Percentiles rank a stretch among this genome's conserved stretches.
phyloP scores from a whole-genome alignment of 2,888 invertebrate genomes.

The Cacoxenus indagator region DNA sequence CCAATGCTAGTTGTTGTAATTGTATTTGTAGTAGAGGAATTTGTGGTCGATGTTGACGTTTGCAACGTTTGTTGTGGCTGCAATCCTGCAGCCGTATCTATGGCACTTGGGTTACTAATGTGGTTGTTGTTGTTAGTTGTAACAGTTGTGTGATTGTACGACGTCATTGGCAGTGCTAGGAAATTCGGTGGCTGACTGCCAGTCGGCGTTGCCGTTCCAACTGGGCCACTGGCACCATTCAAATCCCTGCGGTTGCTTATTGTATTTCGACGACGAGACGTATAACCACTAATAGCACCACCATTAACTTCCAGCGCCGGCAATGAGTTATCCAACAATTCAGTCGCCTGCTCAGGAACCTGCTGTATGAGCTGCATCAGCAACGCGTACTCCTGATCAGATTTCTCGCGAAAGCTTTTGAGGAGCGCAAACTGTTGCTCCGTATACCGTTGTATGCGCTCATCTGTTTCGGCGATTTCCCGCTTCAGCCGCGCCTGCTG shows the following conservation, averaged over 20 bases:
- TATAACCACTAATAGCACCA: conserved; percentile 25
- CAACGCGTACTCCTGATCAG: conserved; percentile 80
- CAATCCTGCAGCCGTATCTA: conserved; percentile 21
- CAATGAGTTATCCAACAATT: conserved; percentile 53
- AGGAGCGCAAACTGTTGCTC: conserved; percentile 82
- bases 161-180: conserved; percentile 25
- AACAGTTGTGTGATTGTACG: conserved; percentile 24
- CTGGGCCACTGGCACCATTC: conserved; percentile 30
- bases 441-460: conserved; percentile 81
- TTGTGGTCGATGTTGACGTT: not conserved
- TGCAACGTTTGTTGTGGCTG: not conserved
- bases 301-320: conserved; percentile 57
- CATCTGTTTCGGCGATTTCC: conserved; percentile 80
- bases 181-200: conserved; percentile 42
- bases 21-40: conserved; percentile 34
- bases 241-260: conserved; percentile 58
- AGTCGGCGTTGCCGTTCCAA: conserved; percentile 62
- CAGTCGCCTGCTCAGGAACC: conserved; percentile 59
- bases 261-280: conserved; percentile 56
- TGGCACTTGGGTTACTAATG: conserved; percentile 38
- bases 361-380: conserved; percentile 73
- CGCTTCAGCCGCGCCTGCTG: conserved; percentile 78
- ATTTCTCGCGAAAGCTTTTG: conserved; percentile 80
- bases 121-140: conserved; percentile 24
- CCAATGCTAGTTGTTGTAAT: conserved; percentile 21